These are phyloP conservation scores for Pteromalus puparum DNA, from an alignment of 1,140 invertebrate genomes.

Conservation along the genomic window DNA sequence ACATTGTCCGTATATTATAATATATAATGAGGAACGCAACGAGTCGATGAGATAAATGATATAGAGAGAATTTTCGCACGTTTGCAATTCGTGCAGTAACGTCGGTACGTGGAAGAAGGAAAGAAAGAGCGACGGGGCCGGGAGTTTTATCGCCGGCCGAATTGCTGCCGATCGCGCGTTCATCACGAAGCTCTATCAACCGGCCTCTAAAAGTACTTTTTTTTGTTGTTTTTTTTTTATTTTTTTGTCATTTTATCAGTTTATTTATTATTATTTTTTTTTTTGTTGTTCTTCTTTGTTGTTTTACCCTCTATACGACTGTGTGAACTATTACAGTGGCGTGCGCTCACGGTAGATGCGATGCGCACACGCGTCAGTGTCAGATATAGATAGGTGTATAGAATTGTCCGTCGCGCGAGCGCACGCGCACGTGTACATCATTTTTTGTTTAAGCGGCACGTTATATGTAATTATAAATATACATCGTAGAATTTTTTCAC, in stretches of 20 bases:
- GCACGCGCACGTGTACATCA: constrained; percentile 5
- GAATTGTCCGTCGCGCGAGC: not conserved
- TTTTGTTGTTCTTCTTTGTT: constrained; percentile 41
- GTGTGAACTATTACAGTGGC: constrained; percentile 58
- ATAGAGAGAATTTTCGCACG: no score
- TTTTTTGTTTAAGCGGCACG: constrained; percentile 61
- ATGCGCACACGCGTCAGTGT: constrained; percentile 49
- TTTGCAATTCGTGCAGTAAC: no score
- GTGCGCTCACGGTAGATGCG: constrained; percentile 23
- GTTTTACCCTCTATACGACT: constrained; percentile 63
- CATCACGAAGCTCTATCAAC: constrained; percentile 51
- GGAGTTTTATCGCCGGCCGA: constrained; percentile 46
- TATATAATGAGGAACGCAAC: no score
- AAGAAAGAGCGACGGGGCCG: constrained; percentile 30
- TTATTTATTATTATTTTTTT: constrained; percentile 47
- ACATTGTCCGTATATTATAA: not conserved
- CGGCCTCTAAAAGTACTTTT: constrained; percentile 50
- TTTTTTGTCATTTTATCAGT: constrained; percentile 38
- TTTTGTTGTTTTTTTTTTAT: constrained; percentile 31
- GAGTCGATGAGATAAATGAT: no score
- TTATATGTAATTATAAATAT: constrained; percentile 61
- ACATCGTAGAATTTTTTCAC: constrained; percentile 50
- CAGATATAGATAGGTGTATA: not conserved
- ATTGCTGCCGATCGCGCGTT: constrained; percentile 38
- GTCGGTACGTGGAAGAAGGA: not conserved